A percentile compares a stretch with the other conserved stretches of the same genome.
Conservation (phyloP, 2,888 invertebrate genomes). For the Colostygia pectinataria region DNA sequence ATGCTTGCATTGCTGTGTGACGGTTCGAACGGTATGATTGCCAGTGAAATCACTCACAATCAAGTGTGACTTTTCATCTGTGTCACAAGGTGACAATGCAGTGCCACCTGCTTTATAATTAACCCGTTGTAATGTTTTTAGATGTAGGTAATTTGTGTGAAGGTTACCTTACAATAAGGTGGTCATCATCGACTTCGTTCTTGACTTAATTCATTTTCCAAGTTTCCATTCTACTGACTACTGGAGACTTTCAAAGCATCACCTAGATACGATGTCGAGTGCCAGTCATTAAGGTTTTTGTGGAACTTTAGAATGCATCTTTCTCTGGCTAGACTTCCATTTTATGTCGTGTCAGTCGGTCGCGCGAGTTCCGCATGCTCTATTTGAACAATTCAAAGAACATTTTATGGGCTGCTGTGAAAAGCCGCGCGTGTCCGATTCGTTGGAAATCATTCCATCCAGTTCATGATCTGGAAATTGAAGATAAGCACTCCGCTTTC, state of each 20-base stretch:
- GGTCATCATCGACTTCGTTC: too few species aligned
- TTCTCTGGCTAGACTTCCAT: conserved; percentile 33
- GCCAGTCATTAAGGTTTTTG: conserved; percentile 34
- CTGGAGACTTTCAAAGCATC: conserved; percentile 29
- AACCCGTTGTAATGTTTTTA: too few species aligned
- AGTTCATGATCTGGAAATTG: conserved; percentile 10
- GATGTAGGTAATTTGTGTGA: too few species aligned
- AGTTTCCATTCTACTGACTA: conserved; percentile 12
- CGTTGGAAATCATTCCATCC: conserved; percentile 2
- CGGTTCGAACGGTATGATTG: too few species aligned
- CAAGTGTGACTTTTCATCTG: too few species aligned
- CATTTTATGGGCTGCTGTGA: conserved; percentile 29
- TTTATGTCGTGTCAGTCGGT: conserved; percentile 67
- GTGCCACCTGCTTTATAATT: too few species aligned
- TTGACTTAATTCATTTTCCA: conserved; percentile 11
- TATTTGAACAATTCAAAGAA: conserved; percentile 59
- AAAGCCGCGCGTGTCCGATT: neutral
- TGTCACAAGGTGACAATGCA: too few species aligned
- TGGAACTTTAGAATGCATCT: conserved; percentile 34
- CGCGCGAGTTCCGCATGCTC: conserved; percentile 66
- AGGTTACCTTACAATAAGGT: too few species aligned
- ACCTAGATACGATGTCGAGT: conserved; percentile 28
- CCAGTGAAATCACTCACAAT: too few species aligned
- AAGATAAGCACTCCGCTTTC: conserved; percentile 19
- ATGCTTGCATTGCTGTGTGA: too few species aligned